These are phyloP conservation scores for Sebastes cheni DNA, from an alignment of 2,797 vertebrate genomes.

Conservation along the genomic window DNA sequence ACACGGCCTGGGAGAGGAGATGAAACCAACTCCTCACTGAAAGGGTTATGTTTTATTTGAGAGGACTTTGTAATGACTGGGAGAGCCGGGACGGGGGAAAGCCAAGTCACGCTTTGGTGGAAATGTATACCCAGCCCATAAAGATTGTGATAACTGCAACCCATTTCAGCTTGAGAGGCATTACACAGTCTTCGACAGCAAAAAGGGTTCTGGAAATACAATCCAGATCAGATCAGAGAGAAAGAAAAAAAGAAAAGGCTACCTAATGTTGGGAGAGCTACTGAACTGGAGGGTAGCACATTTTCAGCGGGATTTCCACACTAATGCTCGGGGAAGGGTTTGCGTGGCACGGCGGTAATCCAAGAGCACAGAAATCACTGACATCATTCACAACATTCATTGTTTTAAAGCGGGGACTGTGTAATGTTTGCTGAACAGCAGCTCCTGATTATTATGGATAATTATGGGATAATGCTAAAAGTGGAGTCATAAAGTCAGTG, in stretches of 20 bases:
- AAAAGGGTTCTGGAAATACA: constrained; percentile 59
- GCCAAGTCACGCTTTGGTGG: constrained; percentile 73
- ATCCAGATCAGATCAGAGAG: constrained; percentile 48
- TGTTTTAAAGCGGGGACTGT: neutral
- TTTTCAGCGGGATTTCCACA: constrained; percentile 43
- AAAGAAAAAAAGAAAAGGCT: constrained; percentile 15
- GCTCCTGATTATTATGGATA: neutral
- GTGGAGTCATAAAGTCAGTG: neutral
- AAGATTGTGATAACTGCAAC: constrained; percentile 73
- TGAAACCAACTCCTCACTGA: constrained; percentile 67
- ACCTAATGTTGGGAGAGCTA: constrained; percentile 54
- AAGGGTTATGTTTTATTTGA: constrained; percentile 76
- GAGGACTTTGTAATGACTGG: constrained; percentile 63
- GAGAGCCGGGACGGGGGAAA: constrained; percentile 20
- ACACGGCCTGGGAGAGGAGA: constrained; percentile 61
- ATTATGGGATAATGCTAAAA: neutral
- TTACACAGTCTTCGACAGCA: constrained; percentile 57
- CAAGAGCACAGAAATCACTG: constrained; percentile 17
- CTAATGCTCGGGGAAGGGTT: constrained; percentile 24
- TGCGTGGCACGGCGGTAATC: constrained; percentile 26
- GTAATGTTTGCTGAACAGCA: neutral
- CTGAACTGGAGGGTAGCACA: constrained; percentile 38
- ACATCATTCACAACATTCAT: neutral
- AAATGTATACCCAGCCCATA: constrained; percentile 70
- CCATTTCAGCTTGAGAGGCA: constrained; percentile 66